These are phyloP conservation scores for Keiferia lycopersicella DNA, from an alignment of 2,888 invertebrate genomes.

Conservation along the genomic window DNA sequence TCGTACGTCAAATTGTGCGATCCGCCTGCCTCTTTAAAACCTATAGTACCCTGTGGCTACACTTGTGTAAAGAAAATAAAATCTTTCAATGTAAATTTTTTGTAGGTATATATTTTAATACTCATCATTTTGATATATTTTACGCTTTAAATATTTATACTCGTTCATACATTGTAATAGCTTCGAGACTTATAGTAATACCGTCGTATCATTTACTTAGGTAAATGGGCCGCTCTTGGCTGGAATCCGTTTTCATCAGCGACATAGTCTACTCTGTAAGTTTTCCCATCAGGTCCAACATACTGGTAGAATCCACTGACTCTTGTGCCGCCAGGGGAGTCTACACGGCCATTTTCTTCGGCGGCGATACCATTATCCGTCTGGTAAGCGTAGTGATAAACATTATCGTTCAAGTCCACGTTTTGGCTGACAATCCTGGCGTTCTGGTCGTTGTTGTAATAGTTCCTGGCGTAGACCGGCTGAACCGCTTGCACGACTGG, in stretches of 20 bases:
- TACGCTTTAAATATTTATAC: neutral
- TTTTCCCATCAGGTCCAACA: slow-evolving; percentile 83
- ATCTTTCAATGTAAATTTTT: too few relatives aligned
- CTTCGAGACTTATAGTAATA: neutral
- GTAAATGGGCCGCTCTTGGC: slow-evolving; percentile 78
- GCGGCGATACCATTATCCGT: slow-evolving; percentile 85
- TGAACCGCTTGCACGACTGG: slow-evolving; percentile 35
- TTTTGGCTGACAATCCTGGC: slow-evolving; percentile 80
- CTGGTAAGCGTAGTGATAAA: slow-evolving; percentile 83
- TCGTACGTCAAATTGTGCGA: too few relatives aligned
- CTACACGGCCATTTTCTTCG: slow-evolving; percentile 83
- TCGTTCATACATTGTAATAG: neutral
- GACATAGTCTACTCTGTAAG: slow-evolving; percentile 80
- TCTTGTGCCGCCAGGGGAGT: slow-evolving; percentile 80
- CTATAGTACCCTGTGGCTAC: too few relatives aligned
- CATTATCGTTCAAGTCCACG: slow-evolving; percentile 72
- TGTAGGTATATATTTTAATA: neutral
- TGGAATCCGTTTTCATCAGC: slow-evolving; percentile 83
- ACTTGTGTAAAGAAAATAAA: too few relatives aligned
- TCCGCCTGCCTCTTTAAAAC: too few relatives aligned
- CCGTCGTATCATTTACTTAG: slow-evolving; percentile 32
- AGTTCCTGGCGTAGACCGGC: slow-evolving; percentile 39
- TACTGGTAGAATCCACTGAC: slow-evolving; percentile 85
- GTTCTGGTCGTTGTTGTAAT: slow-evolving; percentile 67
- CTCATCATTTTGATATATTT: neutral